Percentiles rank a stretch among this genome's conserved stretches.
These are phyloP conservation scores for Chiloscyllium punctatum DNA, from an alignment of 2,797 vertebrate species.

Conservation along the genomic window DNA sequence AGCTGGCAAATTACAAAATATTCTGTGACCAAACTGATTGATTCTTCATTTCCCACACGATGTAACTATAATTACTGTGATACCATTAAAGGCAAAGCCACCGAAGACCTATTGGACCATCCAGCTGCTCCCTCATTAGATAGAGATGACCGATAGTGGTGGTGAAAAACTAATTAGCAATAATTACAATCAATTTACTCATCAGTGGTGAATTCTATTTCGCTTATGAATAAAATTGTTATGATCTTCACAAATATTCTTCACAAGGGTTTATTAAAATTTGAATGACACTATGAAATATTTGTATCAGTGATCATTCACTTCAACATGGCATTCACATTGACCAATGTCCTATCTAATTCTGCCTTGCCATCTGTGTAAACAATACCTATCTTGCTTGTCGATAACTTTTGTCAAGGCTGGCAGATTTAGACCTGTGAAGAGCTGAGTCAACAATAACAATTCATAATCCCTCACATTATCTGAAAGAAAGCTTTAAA, in stretches of 20 bases:
- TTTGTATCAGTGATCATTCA: not conserved
- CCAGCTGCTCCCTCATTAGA: no score
- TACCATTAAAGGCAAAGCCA: no score
- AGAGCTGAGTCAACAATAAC: not conserved
- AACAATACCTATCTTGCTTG: not conserved
- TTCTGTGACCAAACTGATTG: not conserved
- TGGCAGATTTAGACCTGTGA: not conserved
- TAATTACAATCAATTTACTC: not conserved
- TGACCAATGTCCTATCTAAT: not conserved
- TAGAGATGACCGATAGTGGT: no score
- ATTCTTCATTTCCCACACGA: not conserved
- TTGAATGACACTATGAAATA: not conserved
- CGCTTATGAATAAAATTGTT: not conserved
- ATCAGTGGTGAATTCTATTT: not conserved
- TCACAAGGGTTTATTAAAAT: not conserved
- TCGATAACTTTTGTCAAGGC: not conserved
- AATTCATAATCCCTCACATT: not conserved
- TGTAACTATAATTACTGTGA: not conserved
- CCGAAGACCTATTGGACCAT: no score
- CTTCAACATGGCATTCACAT: not conserved
- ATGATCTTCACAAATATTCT: not conserved
- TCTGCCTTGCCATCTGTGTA: not conserved
- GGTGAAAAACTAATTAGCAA: not conserved
- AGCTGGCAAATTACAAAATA: not conserved
- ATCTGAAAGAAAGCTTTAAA: not conserved